Conservation (phyloP, 2,888 invertebrate species). For the Leucania comma region DNA sequence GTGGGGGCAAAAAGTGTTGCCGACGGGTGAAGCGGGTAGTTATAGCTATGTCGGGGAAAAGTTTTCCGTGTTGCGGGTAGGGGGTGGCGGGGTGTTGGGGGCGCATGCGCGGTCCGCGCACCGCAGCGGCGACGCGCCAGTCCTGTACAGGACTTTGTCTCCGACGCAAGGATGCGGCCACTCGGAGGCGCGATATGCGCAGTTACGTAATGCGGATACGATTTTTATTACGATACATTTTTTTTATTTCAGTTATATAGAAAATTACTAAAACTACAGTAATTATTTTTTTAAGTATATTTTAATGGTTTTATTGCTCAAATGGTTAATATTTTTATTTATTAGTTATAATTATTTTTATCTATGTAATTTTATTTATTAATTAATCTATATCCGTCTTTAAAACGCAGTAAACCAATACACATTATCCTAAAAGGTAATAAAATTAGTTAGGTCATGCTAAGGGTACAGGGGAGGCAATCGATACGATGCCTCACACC, state of each 20-base stretch:
- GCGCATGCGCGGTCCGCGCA: slow-evolving; percentile 83
- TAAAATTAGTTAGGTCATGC: slow-evolving; percentile 73
- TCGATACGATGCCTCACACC: slow-evolving; percentile 80
- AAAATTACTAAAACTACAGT: background rate
- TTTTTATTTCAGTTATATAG: background rate
- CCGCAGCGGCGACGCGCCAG: slow-evolving; percentile 86
- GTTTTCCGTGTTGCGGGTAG: slow-evolving; percentile 90
- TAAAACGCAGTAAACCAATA: slow-evolving; percentile 5
- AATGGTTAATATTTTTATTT: background rate
- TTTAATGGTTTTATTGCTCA: background rate
- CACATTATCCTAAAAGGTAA: slow-evolving; percentile 53
- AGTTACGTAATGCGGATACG: slow-evolving; percentile 73
- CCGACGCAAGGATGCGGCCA: slow-evolving; percentile 72
- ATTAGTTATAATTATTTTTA: background rate
- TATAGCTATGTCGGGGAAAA: slow-evolving; percentile 90
- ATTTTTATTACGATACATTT: slow-evolving; percentile 30
- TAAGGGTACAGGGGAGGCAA: slow-evolving; percentile 74
- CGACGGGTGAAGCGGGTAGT: slow-evolving; percentile 87
- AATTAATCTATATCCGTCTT: slow-evolving; percentile 1
- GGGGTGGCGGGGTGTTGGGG: slow-evolving; percentile 74
- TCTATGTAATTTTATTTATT: background rate
- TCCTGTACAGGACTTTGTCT: slow-evolving; percentile 82
- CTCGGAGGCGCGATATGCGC: slow-evolving; percentile 60
- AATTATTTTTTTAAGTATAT: background rate
- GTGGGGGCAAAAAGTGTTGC: slow-evolving; percentile 90